Base-by-base conservation (phyloP, 2,113 vertebrate species). In the Centrocercus urophasianus region DNA sequence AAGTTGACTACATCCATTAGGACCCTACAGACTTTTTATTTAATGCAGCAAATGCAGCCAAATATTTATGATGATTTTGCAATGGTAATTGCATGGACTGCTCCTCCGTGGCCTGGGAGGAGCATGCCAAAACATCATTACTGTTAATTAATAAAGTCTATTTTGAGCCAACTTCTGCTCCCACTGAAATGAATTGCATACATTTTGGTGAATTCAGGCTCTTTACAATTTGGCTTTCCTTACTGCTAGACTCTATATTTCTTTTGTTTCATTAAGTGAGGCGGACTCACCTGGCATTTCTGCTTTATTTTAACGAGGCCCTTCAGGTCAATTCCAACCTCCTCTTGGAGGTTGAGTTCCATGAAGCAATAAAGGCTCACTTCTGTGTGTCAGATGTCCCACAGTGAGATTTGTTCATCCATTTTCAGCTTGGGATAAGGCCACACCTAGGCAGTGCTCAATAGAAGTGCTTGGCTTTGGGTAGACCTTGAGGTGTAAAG, bases 101-200 rank as follows among this genome's bases (percentile, higher is more conserved):
- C 50, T 91, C 85, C 56, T 91, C 67, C 54, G 79, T 59, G 91
- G 34, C 78, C 18, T 15, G 25, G 38, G 30, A 78, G 27, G 30
- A 45, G 20, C 42, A 75, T 88, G 96, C 90, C 95, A 91, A 94
- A 93, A 87, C 40, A 83, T 65, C 84, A 79, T 88, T 93, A 80
- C 11, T 69, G 82, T 66, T 96, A 87, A 96, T 95, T 94, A 88
- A 95, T 70, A 82, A 82, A 59, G 27, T 80, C 75, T 54, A 48
- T 57, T 63, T 66, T 5, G 13, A 89, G 90, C 85, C 90, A 93
- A 1, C 59, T 91, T 54, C 82, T 89, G 74, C 54, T 93, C n/a
- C 63, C 67, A 10, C 82, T 54, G 64, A 87, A 88, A 85, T 45
- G 63, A 70, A 42, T 10, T 21, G 59, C 59, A 57, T 57, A 20